Conservation (phyloP, 2,113 vertebrate species). For the Daphoenositta chrysoptera region DNA sequence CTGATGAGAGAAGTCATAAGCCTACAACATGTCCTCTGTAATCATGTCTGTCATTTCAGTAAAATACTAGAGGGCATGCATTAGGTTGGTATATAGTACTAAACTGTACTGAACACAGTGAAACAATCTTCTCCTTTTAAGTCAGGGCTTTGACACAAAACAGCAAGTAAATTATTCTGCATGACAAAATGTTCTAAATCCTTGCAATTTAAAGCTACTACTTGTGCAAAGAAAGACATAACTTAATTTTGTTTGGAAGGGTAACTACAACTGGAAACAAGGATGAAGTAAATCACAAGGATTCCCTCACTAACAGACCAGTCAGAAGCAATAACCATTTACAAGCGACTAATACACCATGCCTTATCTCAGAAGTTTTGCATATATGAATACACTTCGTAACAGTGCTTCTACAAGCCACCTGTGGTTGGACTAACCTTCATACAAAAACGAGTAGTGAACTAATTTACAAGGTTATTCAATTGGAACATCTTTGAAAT, state of each 20-base stretch:
- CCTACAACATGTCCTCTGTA: background rate
- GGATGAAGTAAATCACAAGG: background rate
- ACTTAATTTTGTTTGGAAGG: background rate
- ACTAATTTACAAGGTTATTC: background rate
- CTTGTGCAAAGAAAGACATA: background rate
- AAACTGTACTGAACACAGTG: background rate
- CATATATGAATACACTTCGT: background rate
- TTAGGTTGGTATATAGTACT: background rate
- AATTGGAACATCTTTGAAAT: background rate
- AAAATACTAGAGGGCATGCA: background rate
- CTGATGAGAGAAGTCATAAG: background rate
- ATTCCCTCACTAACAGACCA: background rate
- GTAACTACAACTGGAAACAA: background rate
- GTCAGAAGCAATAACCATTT: background rate
- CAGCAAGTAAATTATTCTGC: background rate
- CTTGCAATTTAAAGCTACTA: background rate
- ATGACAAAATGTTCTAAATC: background rate
- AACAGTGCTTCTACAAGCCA: background rate
- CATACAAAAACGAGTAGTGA: background rate
- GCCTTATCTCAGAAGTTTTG: background rate
- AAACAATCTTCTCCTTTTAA: background rate
- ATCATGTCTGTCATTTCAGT: background rate
- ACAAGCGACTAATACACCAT: background rate
- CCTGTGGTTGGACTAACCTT: background rate
- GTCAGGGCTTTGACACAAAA: background rate